Conservation (phyloP, 2,113 vertebrate genomes). For the Porphyrio hochstetteri region DNA sequence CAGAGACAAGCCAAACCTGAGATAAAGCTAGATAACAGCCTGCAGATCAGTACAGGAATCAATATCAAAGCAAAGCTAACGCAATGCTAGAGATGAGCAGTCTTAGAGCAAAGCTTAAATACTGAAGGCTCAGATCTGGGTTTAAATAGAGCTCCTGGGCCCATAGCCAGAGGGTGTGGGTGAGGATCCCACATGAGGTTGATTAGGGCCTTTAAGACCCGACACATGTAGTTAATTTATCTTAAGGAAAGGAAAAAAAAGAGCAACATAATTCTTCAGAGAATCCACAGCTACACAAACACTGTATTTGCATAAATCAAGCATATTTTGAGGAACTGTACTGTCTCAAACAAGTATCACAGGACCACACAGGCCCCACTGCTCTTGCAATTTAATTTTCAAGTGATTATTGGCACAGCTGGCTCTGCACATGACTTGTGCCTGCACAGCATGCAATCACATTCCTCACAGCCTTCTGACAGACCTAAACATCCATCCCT, state of each 20-base stretch:
- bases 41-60: rapidly evolving
- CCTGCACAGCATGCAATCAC: not conserved
- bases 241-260: not conserved
- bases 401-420: not conserved
- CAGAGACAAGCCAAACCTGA: not conserved
- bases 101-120: rapidly evolving
- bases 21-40: rapidly evolving
- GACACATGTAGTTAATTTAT: not conserved
- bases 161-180: not conserved
- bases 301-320: not conserved
- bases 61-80: rapidly evolving
- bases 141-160: not conserved
- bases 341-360: not conserved
- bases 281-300: not conserved
- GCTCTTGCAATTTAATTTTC: not conserved
- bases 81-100: rapidly evolving
- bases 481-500: not conserved
- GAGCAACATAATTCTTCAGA: not conserved
- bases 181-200: not conserved
- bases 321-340: not conserved
- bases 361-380: not conserved
- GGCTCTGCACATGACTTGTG: not conserved
- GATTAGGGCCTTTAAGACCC: not conserved
- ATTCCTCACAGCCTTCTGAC: not conserved
- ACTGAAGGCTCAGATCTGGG: not conserved